Evolutionary conservation across 2,113 vertebrate species (phyloP).

Genomic region (Pituophis catenifer): DNA sequence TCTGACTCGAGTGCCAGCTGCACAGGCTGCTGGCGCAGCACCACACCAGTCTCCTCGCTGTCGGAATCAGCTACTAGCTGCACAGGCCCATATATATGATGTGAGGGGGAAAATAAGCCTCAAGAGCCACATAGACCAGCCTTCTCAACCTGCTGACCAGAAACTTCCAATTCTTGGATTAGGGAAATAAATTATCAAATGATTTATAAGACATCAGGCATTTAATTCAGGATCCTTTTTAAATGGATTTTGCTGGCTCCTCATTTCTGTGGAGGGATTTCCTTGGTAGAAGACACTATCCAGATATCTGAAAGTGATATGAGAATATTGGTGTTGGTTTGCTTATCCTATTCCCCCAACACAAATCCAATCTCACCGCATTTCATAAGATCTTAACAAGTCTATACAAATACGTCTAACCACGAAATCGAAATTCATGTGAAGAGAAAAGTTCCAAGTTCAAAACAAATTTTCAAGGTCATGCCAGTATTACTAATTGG

Average conservation of each 20-base stretch:
- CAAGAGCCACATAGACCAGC: no score
- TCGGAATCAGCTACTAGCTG: no score
- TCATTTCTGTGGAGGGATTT: background rate
- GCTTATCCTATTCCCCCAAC: background rate
- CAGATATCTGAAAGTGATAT: background rate
- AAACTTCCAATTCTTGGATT: background rate
- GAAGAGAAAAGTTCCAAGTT: background rate
- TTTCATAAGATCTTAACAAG: background rate
- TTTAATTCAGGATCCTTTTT: background rate
- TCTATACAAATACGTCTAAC: background rate
- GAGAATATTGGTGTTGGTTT: background rate
- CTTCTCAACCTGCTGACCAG: background rate
- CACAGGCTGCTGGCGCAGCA: no score
- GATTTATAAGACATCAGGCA: background rate
- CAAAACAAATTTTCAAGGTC: background rate
- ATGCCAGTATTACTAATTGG: background rate
- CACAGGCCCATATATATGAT: background rate
- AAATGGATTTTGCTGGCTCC: background rate
- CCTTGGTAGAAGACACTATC: background rate
- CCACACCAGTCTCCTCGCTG: no score
- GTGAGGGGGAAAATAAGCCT: background rate
- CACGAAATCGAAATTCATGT: background rate
- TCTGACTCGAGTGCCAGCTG: no score
- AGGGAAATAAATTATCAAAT: background rate
- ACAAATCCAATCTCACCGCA: background rate